Evolutionary conservation across 2,888 invertebrate species (phyloP), one percentile per base, ranked within the genome.

Genomic region (Imbricaverruca yamaguchii): DNA sequence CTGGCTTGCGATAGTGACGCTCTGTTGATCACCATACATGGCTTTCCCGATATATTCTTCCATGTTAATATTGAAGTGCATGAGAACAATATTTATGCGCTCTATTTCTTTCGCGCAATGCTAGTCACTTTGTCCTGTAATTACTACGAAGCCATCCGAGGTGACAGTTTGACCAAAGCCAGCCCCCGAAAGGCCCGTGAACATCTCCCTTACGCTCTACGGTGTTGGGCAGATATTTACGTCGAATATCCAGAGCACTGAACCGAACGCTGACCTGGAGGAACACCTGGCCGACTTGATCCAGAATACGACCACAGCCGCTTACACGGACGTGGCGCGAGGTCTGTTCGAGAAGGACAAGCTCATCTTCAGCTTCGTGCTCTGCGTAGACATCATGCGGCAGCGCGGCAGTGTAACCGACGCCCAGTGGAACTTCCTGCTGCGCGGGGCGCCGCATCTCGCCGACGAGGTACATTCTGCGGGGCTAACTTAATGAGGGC

Each of bases 401-500:
- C 80, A 83, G 13, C 82, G 91, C 89, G 89, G 88, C 8, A 83
- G 88, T 80, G 87, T 95, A 1, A 90, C 93, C 84, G 93, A 94
- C 84, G 92, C 93, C 57, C 89, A 92, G 83, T 92, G 95, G 89
- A 88, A 91, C 81, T 97, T 96, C 88, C 90, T 97, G 82, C 88
- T 97, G 84, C 96, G 96, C 1, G 96, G 96, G 21, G 96, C 95
- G 61, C 92, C 95, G 78, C 93, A 93, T 6, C 88, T 94, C 80
- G 88, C 92, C 81, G 92, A 92, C 39, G 93, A 93, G 84, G 94
- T 94, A 13, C 4, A 39, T 39, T 39, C 39, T 39, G 39, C 4
- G 2, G 2, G 39, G 39, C 39, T 39, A 4, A 39, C 39, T 39
- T 39, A 39, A 39, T 39, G 39, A 39, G 39, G 39, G 39, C 39